A percentile compares a stretch with the other conserved stretches of the same genome.
Evolutionary conservation across 2,797 vertebrate species (phyloP).

Genomic region (Syngnathus acus): DNA sequence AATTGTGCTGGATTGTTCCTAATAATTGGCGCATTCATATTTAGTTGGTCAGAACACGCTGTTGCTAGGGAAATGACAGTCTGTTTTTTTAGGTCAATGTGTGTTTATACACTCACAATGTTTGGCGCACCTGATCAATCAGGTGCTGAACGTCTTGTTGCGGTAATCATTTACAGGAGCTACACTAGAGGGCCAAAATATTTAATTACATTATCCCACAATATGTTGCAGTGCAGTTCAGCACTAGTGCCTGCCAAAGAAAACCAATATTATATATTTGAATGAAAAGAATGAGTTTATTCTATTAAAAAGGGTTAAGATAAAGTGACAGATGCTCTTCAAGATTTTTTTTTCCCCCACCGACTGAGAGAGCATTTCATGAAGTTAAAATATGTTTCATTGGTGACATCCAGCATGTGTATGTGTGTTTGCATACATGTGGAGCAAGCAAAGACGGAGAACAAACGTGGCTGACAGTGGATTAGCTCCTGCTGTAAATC

Average conservation of each 20-base stretch:
- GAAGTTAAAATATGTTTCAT: conserved; percentile 28
- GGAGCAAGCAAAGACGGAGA: conserved; percentile 51
- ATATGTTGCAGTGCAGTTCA: not conserved
- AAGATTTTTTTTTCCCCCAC: not conserved
- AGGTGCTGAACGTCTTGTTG: not conserved
- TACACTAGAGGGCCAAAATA: not conserved
- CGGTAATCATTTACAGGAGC: not conserved
- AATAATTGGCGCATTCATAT: not conserved
- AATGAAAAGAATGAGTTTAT: not conserved
- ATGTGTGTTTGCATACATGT: conserved; percentile 25
- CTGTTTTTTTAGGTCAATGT: not conserved
- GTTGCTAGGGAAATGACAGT: not conserved
- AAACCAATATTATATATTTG: not conserved
- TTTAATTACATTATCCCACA: not conserved
- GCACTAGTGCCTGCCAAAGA: not conserved
- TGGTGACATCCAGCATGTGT: conserved; percentile 7
- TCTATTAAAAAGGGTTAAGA: not conserved
- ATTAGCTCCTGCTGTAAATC: conserved; percentile 73
- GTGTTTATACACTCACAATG: not conserved
- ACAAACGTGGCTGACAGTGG: conserved; percentile 65
- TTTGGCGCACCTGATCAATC: not conserved
- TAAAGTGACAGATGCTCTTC: too few species aligned
- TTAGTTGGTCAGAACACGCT: not conserved
- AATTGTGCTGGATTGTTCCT: not conserved
- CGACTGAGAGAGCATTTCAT: conserved; percentile 12